These are phyloP conservation scores for Brachypteracias leptosomus DNA, from an alignment of 2,113 vertebrate species.

Conservation along the genomic window DNA sequence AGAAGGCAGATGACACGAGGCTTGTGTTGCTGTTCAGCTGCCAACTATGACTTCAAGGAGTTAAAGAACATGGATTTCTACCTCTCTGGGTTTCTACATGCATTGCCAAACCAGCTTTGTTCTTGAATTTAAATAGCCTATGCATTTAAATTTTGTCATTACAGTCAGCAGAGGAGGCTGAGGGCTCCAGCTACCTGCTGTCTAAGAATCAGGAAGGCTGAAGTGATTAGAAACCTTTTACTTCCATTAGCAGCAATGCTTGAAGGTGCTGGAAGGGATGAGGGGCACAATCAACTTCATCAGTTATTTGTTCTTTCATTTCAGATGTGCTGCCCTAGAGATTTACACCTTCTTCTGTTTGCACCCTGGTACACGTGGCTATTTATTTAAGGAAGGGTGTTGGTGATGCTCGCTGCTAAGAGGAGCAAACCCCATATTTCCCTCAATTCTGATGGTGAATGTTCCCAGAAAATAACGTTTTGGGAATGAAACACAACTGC, in stretches of 20 bases:
- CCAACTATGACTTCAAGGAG: neutral
- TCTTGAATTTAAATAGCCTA: neutral
- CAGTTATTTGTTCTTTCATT: neutral
- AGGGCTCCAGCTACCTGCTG: neutral
- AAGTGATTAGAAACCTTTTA: neutral
- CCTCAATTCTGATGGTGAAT: neutral
- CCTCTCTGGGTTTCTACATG: neutral
- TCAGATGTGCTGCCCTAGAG: neutral
- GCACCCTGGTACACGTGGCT: neutral
- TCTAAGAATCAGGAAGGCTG: neutral
- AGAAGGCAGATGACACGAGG: neutral
- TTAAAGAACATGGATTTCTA: neutral
- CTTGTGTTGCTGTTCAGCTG: neutral
- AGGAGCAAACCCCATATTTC: neutral
- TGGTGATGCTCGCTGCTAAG: neutral
- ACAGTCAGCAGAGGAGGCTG: neutral
- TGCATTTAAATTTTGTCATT: conserved; percentile 30
- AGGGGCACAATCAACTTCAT: neutral
- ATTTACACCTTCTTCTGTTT: neutral
- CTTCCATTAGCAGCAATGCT: neutral
- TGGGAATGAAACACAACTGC: neutral
- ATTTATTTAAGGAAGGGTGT: neutral
- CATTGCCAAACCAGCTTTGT: neutral
- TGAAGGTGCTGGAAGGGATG: neutral
- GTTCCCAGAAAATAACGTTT: neutral